Base-by-base conservation (phyloP, 1,140 invertebrate species). In the Brachionus paranguensis region DNA sequence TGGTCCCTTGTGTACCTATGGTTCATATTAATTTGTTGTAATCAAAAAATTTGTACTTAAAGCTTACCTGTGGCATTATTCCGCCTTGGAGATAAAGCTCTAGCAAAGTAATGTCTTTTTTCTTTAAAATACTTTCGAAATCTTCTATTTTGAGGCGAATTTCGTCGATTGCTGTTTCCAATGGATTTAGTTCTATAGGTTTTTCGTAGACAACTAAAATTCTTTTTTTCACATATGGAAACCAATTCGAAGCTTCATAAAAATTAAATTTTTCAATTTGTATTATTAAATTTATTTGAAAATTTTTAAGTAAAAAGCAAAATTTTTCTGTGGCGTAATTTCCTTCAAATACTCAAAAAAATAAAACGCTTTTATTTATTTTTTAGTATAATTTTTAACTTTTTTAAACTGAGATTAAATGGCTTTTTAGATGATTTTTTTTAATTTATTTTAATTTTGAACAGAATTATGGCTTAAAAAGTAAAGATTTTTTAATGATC, bases 151-250 rank as follows among this genome's bases (percentile, higher is more conserved):
- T 89, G n/a, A 43, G 92, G 88, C 93, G 92, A 94, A 97, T 96
- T 89, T 96, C 95, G 88, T 96, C 93, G 60, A 97, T 93, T 64
- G 96, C 95, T 10, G 96, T 95, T 90, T 97, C 95, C 86, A 97
- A 96, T 1, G 96, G 96, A 86, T 92, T 93, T 76, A 96, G 90
- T 88, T 96, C 94, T 84, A 93, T 92, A 78, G 93, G 92, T 86
- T 92, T 86, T 91, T 86, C 92, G 91, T n/a, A 93, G 90, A 85
- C 91, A 89, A 97, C 93, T 64, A 91, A 90, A 84, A 96, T 93
- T 10, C 95, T 92, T 87, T 96, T 96, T 85, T 95, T 95, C 1
- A 97, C 93, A 88, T 96, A 97, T 0, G 96, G 95, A 89, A 97
- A 97, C 74, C 92, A 93, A 87, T 93, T 94, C 87, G 93, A 92